Evolutionary conservation across 2,797 vertebrate genomes (phyloP).

Genomic region (Oryzias dopingdopingensis): DNA sequence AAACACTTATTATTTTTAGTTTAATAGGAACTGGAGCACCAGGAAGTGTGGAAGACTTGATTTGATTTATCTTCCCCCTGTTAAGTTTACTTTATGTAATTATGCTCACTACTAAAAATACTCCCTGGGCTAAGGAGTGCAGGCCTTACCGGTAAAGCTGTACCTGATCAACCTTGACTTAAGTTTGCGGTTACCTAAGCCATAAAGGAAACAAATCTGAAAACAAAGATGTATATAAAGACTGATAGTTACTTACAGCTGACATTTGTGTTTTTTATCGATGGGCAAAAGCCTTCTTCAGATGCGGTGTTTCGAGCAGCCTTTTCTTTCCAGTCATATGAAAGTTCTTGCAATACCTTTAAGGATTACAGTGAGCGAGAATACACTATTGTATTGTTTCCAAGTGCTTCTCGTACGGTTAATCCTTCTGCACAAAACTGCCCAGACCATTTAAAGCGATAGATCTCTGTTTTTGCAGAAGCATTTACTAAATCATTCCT

Average conservation of each 20-base stretch:
- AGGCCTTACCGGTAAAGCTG: neutral
- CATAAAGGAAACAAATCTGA: conserved; percentile 1
- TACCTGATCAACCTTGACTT: conserved; percentile 2
- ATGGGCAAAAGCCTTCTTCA: conserved; percentile 46
- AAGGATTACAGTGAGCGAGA: conserved; percentile 86
- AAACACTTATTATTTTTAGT: too few species aligned
- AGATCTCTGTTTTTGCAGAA: conserved; percentile 16
- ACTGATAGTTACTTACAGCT: conserved; percentile 66
- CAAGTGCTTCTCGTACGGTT: conserved; percentile 75
- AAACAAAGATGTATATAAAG: conserved; percentile 16
- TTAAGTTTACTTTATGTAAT: too few species aligned
- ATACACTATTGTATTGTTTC: conserved; percentile 78
- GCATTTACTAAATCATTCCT: conserved; percentile 1
- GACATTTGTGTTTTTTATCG: conserved; percentile 68
- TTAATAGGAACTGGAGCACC: conserved; percentile 11
- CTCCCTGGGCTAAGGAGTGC: neutral
- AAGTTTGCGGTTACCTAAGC: neutral
- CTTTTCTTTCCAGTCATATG: conserved; percentile 84
- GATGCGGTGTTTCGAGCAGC: conserved; percentile 48
- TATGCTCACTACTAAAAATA: neutral
- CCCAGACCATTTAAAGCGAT: conserved; percentile 30
- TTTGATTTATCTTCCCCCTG: too few species aligned
- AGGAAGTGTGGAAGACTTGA: neutral
- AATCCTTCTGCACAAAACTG: conserved; percentile 70
- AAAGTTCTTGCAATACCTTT: conserved; percentile 87